Percentiles rank a stretch among this genome's conserved stretches.
Evolutionary conservation across 2,113 vertebrate species (phyloP).

Genomic region (Mormyrus iriodes): DNA sequence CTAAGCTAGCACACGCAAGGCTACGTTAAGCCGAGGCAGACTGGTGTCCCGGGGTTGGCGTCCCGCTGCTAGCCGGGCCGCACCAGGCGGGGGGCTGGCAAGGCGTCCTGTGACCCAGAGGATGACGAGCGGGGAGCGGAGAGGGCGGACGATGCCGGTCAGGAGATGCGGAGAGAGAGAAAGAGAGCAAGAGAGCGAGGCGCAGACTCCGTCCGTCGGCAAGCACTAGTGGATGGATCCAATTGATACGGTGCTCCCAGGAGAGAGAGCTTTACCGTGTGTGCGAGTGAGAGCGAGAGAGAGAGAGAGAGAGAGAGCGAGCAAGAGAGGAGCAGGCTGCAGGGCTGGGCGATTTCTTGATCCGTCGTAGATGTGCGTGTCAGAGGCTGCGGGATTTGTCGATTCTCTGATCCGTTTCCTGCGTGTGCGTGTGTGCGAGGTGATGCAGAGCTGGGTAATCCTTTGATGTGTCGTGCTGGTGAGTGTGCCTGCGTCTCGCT

Average conservation of each 20-base stretch:
- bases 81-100: constrained; percentile 5
- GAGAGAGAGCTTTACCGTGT: constrained; percentile 29
- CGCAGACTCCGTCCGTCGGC: constrained; percentile 35
- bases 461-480: neutral
- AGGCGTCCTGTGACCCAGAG: constrained; percentile 11
- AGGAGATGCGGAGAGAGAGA: constrained; percentile 28
- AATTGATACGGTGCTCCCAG: constrained; percentile 38
- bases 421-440: constrained; percentile 29
- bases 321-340: constrained; percentile 14
- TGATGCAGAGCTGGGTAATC: neutral
- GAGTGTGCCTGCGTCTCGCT: constrained; percentile 30
- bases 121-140: constrained; percentile 23
- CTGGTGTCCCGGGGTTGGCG: constrained; percentile 1
- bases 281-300: constrained; percentile 25
- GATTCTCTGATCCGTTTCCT: constrained; percentile 41
- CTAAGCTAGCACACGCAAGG: constrained; percentile 35
- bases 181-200: constrained; percentile 2
- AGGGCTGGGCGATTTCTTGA: constrained; percentile 11
- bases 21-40: neutral
- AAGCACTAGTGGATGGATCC: constrained; percentile 45
- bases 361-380: constrained; percentile 23
- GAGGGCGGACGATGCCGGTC: constrained; percentile 34
- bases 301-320: constrained; percentile 9
- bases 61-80: constrained; percentile 10
- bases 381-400: constrained; percentile 32